Conservation (phyloP, 2,797 vertebrate species). For the Cossypha polioptera region DNA sequence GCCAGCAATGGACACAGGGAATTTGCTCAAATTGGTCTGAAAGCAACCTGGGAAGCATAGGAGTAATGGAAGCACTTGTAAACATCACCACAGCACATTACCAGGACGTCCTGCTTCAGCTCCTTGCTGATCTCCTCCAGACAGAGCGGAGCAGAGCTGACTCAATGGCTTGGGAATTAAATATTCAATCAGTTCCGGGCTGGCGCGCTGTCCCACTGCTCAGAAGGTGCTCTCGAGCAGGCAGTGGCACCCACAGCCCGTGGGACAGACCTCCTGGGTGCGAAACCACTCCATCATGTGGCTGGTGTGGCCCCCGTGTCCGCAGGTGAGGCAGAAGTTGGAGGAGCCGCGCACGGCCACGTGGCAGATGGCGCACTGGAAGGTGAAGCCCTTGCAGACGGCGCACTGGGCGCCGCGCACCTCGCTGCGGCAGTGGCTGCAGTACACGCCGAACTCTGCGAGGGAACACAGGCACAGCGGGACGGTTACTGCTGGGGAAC, state of each 20-base stretch:
- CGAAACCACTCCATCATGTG: slow-evolving; percentile 99
- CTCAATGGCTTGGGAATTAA: neutral
- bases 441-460: slow-evolving; percentile 93
- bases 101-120: neutral
- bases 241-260: slow-evolving; percentile 94
- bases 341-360: slow-evolving; percentile 94
- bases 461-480: fast-evolving
- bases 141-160: fast-evolving
- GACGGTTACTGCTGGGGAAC: neutral
- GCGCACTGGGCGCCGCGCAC: slow-evolving; percentile 91
- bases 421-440: slow-evolving; percentile 94
- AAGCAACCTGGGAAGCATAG: neutral
- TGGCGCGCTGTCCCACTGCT: neutral
- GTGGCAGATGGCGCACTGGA: slow-evolving; percentile 96
- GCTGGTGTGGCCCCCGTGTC: slow-evolving; percentile 92
- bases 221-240: slow-evolving; percentile 93
- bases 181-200: fast-evolving
- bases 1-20: neutral
- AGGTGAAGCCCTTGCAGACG: slow-evolving; percentile 92
- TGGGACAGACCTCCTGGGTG: slow-evolving; percentile 92
- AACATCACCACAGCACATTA: neutral
- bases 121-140: neutral
- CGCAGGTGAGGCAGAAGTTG: slow-evolving; percentile 95
- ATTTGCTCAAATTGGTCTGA: neutral
- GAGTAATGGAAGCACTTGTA: slow-evolving; percentile 27